Base-by-base conservation (phyloP, 2,797 vertebrate species). In the Coilia nasus region DNA sequence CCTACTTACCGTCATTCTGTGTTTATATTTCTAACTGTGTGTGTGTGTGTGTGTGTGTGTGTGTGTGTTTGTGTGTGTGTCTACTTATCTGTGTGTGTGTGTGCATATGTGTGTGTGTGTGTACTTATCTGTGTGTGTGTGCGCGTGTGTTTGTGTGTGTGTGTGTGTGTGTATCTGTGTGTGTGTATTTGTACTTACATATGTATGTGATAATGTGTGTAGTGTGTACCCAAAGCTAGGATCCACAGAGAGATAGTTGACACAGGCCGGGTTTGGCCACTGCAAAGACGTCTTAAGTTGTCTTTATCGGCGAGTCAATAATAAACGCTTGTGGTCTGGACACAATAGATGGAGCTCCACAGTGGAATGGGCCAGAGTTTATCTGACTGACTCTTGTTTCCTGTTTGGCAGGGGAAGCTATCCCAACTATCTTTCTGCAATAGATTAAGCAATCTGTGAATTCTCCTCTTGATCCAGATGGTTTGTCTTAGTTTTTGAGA, bases 311-410 rank as follows among this genome's bases (percentile, higher is more conserved):
- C 21, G 83, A 15, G 81, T 44, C 31, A 86, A 86, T 83, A 87
- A 86, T 86, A 89, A 89, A 89, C 86, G 85, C 60, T 83, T 83
- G 28, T 78, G 31, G 82, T 64, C 64, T 56, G 64, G 17, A 83
- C 84, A 87, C 85, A 87, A 89, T 87, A 31, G 75, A 80, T 50
- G 28, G 86, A 86, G 78, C 31, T 35, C 44, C 19, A 82, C 86
- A 35, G 80, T 84, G 71, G 59, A 78, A 87, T 85, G 81, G 84
- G 85, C 56, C 0, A 0, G 44, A 56, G 60, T 86, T 88, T 87
- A 84, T 88, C 82, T 80, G 35, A 44, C 71, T 0, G 78, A 83
- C 80, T 60, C 67, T 41, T 47, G 86, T 35, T 85, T 84, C 84
- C 86, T 84, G 84, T 84, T 54, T 64, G 85, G 82, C 60, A 44